A percentile compares a stretch with the other conserved stretches of the same genome.
These are phyloP conservation scores for Hemicordylus capensis DNA, from an alignment of 2,113 vertebrate species.

Conservation along the genomic window DNA sequence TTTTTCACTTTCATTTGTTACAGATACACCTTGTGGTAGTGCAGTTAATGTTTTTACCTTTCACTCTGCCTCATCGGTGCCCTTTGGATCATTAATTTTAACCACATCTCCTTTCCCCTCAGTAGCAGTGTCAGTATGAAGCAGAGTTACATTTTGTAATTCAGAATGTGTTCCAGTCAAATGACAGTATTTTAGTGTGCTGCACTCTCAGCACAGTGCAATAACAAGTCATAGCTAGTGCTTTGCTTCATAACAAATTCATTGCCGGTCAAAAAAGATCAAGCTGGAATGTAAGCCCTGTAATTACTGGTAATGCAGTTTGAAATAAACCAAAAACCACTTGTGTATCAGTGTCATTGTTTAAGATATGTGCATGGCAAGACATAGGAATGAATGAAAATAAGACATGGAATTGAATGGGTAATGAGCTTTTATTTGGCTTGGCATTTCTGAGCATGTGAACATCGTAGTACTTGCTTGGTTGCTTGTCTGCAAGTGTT, in stretches of 20 bases:
- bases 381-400: background rate
- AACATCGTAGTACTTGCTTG: background rate
- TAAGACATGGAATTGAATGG: background rate
- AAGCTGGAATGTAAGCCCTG: constrained; percentile 17
- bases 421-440: background rate
- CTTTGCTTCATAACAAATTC: constrained; percentile 26
- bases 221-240: background rate
- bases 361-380: background rate
- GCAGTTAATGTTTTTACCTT: background rate
- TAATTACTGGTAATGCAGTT: constrained; percentile 14
- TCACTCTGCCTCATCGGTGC: background rate
- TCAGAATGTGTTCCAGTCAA: background rate
- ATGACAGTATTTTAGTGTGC: background rate
- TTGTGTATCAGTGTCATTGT: background rate
- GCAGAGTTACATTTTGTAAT: background rate
- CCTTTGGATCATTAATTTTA: constrained; percentile 18
- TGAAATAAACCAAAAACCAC: constrained; percentile 5
- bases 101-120: background rate
- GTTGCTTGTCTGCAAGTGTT: background rate
- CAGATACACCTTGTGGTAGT: background rate
- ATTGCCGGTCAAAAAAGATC: constrained; percentile 11
- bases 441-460: background rate
- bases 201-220: background rate
- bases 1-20: constrained; percentile 22
- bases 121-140: background rate